Base-by-base conservation (phyloP, 1,140 invertebrate genomes). In the Sycophaga agraensis region DNA sequence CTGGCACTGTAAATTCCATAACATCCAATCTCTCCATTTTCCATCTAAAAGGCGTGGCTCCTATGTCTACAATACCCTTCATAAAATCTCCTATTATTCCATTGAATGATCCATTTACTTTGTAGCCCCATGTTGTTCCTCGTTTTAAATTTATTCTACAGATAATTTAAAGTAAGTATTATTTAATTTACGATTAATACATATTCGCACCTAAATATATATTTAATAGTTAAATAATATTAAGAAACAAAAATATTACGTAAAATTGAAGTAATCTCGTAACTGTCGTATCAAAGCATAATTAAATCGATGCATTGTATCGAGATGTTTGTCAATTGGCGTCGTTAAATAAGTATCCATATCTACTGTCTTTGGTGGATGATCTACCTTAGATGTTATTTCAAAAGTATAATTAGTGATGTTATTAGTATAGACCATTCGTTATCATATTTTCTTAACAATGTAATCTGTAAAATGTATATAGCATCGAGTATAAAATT, bases 301-400 rank as follows among this genome's bases (percentile, higher is more conserved):
- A 68, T 88, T 86, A 64, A 84, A 84, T 67, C 86, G 81, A 68
- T 85, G 82, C 77, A 88, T 82, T 0, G 84, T 84, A 72, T 89
- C 87, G 19, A 85, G 74, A 70, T 84, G 76, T 9, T 71, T 75
- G 16, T 84, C 66, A 26, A 72, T 70, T 35, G 80, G 81, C 49
- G 71, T 75, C 17, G 75, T 71, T 48, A 88, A 65, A 68, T 85
- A 88, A 45, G 85, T 77, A 60, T 81, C 70, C 49, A 87, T 78
- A 16, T 81, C 79, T 6, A 64, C 16, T 19, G 50, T 19, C 19
- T 48, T 19, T 1, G 70, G 83, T 75, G 17, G 80, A 62, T 66
- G 84, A 75, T 37, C 42, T 42, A 45, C 26, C 22, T 39, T 24
- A 17, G 24, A 24, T 58, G 55, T 59, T 4, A 17, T 22, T 21